A percentile compares a stretch with the other conserved stretches of the same genome.
These are phyloP conservation scores for Thripadectes ignobilis DNA, from an alignment of 2,797 vertebrate species.

Conservation along the genomic window DNA sequence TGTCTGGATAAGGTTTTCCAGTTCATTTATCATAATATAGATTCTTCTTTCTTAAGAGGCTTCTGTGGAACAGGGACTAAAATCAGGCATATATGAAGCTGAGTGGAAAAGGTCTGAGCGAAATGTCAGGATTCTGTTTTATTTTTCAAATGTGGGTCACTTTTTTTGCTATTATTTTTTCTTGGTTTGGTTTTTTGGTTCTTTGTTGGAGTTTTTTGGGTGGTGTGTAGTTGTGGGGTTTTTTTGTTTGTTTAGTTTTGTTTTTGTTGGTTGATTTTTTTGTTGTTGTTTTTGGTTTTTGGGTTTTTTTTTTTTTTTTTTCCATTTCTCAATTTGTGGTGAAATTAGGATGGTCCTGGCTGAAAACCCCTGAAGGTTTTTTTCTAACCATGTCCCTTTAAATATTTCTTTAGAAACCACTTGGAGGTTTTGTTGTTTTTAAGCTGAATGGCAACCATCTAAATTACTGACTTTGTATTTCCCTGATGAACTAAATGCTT, in stretches of 20 bases:
- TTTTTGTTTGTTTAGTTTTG: no score
- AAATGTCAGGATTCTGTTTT: background rate
- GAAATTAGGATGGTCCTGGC: background rate
- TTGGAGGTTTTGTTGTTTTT: background rate
- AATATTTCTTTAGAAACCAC: background rate
- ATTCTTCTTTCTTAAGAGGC: background rate
- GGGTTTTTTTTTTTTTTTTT: background rate
- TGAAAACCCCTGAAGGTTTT: background rate
- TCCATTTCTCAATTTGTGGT: background rate
- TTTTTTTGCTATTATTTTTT: background rate
- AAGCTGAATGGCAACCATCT: background rate
- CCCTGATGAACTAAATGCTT: background rate
- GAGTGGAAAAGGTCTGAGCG: background rate
- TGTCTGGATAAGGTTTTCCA: background rate
- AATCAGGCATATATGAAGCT: background rate
- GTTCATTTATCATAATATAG: background rate
- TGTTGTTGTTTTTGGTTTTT: background rate
- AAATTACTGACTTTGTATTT: background rate
- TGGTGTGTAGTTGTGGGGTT: no score
- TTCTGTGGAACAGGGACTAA: background rate
- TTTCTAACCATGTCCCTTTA: background rate
- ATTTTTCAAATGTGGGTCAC: background rate
- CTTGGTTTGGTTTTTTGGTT: no score
- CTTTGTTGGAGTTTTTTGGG: no score
- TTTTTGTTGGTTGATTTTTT: no score